Percentiles rank a stretch among this genome's conserved stretches.
These are phyloP conservation scores for Rhinichthys osculus DNA, from an alignment of 2,797 vertebrate genomes.

Conservation along the genomic window DNA sequence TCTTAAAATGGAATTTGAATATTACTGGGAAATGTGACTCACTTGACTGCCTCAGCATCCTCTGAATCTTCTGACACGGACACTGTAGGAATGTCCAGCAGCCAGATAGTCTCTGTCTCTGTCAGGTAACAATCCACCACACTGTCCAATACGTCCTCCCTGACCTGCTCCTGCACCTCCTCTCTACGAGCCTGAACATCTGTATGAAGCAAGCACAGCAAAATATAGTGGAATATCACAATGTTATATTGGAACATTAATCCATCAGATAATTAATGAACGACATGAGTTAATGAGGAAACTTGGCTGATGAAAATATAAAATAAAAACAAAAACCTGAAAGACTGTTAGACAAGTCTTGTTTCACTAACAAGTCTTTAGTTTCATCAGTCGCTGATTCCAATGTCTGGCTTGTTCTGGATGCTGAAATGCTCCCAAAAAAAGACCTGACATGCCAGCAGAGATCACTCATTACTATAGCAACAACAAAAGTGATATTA, in stretches of 20 bases:
- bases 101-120: constrained; percentile 82
- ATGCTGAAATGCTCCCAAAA: constrained; percentile 78
- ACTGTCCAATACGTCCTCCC: constrained; percentile 78
- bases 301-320: not conserved
- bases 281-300: not conserved
- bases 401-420: constrained; percentile 73
- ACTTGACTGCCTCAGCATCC: constrained; percentile 79
- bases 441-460: constrained; percentile 74
- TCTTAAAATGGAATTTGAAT: not conserved
- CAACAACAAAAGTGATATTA: not conserved
- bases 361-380: constrained; percentile 73
- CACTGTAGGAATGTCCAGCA: constrained; percentile 80
- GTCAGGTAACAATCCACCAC: constrained; percentile 75
- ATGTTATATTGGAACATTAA: not conserved
- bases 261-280: not conserved
- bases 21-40: constrained; percentile 39
- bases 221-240: not conserved
- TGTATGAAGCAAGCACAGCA: constrained; percentile 57
- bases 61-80: constrained; percentile 78
- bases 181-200: constrained; percentile 73
- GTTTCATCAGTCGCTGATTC: constrained; percentile 76
- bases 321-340: constrained; percentile 73
- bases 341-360: constrained; percentile 66
- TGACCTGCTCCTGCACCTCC: constrained; percentile 69
- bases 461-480: not conserved